Base-by-base conservation (phyloP, 2,113 vertebrate genomes). In the Hippocampus abdominalis region DNA sequence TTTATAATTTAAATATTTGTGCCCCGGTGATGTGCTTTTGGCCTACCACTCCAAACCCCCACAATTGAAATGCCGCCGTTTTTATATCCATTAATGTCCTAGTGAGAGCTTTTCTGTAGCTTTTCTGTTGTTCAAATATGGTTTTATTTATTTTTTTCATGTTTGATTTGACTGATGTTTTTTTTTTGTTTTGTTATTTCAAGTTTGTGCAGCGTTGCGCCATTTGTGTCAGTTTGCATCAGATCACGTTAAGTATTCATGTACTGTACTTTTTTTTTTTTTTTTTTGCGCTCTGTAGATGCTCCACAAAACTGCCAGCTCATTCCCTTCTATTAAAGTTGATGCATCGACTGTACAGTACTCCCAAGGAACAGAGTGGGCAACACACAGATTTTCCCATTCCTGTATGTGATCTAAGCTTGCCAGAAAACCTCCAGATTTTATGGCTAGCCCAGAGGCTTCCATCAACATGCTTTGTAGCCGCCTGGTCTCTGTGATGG, bases 181-280 rank as follows among this genome's bases (percentile, higher is more conserved):
- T 9, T 53, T 63, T 69, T 56, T 39, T 71, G 3, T 56, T 13
- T 27, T 27, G 3, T 59, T 15, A 78, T 77, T 79, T 81, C 66
- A 76, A 59, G 71, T 57, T 76, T 68, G 46, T 79, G 63, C 64
- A 63, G 74, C 18, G 60, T 86, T 82, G 78, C 72, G 75, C 74
- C 75, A 85, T 85, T 80, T 76, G 64, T 82, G 70, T 82, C 75
- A 78, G 66, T 76, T 84, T 86, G 69, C 71, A 82, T 87, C 80
- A 86, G 66, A 53, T 81, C 75, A 74, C 36, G 42, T 86, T 81
- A 78, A 77, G 51, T 72, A 84, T 85, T 85, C 77, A 83, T 78
- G 70, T 59, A 56, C 64, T 39, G 23, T 72, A 69, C 46, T 66
- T 48, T 51, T n/a, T 69, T 68, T 44, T 23, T 32, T 18, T 68